Percentiles rank a stretch among this genome's conserved stretches.
phyloP scores from a whole-genome alignment of 2,113 vertebrate genomes.

The Leucoraja erinaceus region DNA sequence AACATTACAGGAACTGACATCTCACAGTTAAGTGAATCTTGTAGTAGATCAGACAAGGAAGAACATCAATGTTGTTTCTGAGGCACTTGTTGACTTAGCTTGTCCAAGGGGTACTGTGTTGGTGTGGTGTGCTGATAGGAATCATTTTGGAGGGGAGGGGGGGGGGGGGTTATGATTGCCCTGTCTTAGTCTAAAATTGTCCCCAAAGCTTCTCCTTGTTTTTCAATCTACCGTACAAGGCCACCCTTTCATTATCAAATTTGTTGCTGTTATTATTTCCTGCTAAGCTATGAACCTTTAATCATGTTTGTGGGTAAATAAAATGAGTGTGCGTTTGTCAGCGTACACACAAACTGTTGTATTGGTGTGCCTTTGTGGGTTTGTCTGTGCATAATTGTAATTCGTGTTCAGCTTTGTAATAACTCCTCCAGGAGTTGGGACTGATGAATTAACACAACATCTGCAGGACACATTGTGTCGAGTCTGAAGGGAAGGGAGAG shows the following conservation, averaged over 20 bases:
- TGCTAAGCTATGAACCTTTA: constrained; percentile 30
- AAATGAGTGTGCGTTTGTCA: constrained; percentile 5
- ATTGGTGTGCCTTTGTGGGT: constrained; percentile 36
- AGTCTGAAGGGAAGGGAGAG: constrained; percentile 56
- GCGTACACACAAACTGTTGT: constrained; percentile 31
- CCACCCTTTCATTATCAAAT: constrained; percentile 36
- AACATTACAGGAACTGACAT: not conserved
- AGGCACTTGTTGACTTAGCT: not conserved
- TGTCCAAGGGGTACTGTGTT: not conserved
- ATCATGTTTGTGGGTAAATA: constrained; percentile 35
- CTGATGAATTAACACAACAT: constrained; percentile 56
- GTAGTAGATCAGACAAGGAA: constrained; percentile 7
- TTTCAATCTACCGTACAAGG: not conserved
- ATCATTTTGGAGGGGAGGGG: too few species aligned
- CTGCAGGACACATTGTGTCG: constrained; percentile 56
- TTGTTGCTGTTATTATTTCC: constrained; percentile 28
- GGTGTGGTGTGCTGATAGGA: not conserved
- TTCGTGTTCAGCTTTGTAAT: constrained; percentile 39
- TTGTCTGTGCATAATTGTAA: constrained; percentile 40
- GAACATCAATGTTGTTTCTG: not conserved
- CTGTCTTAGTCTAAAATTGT: not conserved
- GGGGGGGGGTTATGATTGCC: not conserved
- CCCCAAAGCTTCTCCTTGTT: not conserved
- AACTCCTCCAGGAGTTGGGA: constrained; percentile 28
- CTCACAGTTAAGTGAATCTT: not conserved